Conservation (phyloP, 2,797 vertebrate species). For the Siniperca scherzeri region DNA sequence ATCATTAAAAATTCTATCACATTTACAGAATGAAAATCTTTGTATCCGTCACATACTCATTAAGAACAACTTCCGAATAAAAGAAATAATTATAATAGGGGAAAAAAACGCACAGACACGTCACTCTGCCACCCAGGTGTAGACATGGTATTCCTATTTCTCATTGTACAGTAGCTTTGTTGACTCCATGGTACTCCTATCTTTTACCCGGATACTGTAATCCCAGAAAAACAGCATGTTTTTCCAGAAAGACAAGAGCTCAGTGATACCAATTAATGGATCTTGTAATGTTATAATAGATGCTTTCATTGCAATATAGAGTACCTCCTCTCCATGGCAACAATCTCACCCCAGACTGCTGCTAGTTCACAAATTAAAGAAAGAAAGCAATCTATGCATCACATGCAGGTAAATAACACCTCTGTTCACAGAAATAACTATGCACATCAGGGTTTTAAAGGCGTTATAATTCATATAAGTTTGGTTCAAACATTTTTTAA, state of each 20-base stretch:
- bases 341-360: background rate
- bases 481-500: background rate
- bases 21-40: background rate
- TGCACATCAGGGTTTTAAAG: background rate
- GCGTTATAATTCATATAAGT: background rate
- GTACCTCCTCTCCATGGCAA: conserved; percentile 5
- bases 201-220: background rate
- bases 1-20: background rate
- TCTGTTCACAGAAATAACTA: background rate
- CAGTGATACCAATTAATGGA: conserved; percentile 11
- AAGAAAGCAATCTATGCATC: background rate
- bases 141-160: background rate
- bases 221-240: background rate
- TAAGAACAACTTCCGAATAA: background rate
- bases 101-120: background rate
- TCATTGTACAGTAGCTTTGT: background rate
- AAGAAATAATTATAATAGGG: background rate
- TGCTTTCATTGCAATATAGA: background rate
- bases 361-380: conserved; percentile 12
- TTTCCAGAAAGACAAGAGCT: background rate
- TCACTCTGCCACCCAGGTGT: no score
- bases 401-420: conserved; percentile 22
- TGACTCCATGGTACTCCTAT: background rate
- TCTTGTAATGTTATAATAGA: background rate
- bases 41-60: no score